A percentile compares a stretch with the other conserved stretches of the same genome.
These are phyloP conservation scores for Suncus etruscus DNA, from an alignment of 2,113 vertebrate genomes.

Conservation along the genomic window DNA sequence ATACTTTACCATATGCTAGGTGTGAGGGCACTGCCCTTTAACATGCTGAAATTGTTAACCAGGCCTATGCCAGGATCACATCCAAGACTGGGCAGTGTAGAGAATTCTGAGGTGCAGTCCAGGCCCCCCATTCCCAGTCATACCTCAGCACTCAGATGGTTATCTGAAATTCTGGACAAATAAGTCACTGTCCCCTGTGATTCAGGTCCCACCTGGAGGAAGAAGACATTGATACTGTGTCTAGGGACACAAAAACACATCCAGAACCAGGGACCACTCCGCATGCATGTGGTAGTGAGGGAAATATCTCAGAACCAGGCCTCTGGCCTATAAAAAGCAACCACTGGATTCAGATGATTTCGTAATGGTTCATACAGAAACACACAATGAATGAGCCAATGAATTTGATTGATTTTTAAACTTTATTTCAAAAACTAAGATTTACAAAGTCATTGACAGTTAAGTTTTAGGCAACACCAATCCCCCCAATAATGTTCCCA, in stretches of 20 bases:
- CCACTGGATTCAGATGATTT: background rate
- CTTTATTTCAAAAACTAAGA: no score
- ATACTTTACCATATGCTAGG: background rate
- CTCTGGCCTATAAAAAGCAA: background rate
- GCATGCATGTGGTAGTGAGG: background rate
- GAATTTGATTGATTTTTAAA: background rate
- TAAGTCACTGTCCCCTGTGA: background rate
- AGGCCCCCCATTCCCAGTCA: background rate
- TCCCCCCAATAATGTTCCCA: no score
- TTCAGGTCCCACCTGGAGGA: background rate
- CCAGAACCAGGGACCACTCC: background rate
- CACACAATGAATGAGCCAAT: slow-evolving; percentile 7
- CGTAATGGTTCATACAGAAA: background rate
- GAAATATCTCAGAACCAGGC: background rate
- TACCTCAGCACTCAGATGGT: no score
- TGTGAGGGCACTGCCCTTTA: background rate
- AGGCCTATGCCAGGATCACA: background rate
- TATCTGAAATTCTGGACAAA: background rate
- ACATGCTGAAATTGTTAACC: background rate
- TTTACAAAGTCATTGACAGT: no score
- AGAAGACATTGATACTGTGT: no score
- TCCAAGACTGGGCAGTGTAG: background rate
- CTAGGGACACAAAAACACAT: background rate
- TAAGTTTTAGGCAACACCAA: no score
- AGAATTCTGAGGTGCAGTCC: background rate